Conservation (phyloP, 1,140 invertebrate genomes). For the Wasmannia auropunctata region DNA sequence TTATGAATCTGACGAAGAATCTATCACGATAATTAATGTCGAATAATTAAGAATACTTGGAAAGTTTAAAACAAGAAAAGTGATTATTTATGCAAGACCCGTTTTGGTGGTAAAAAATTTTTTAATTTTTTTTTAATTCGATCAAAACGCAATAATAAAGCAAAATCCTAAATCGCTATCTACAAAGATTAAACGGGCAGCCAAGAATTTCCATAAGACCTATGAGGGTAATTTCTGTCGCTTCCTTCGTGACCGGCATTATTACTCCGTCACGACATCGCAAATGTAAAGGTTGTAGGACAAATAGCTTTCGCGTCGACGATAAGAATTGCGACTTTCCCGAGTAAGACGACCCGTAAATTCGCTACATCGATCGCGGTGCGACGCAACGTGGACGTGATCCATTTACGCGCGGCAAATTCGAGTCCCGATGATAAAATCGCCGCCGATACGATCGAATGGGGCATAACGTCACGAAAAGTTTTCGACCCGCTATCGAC, state of each 20-base stretch:
- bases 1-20: not conserved
- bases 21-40: not conserved
- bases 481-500: slow-evolving; percentile 4
- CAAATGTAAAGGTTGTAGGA: slow-evolving; percentile 59
- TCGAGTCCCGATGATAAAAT: slow-evolving; percentile 39
- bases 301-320: slow-evolving; percentile 60
- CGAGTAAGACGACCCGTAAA: slow-evolving; percentile 48
- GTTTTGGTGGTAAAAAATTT: not conserved
- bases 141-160: slow-evolving; percentile 8
- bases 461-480: slow-evolving; percentile 4
- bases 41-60: too few relatives aligned
- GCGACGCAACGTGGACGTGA: slow-evolving; percentile 11
- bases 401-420: slow-evolving; percentile 46
- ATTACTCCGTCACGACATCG: slow-evolving; percentile 63
- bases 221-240: slow-evolving; percentile 58
- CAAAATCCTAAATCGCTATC: not conserved
- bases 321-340: slow-evolving; percentile 58
- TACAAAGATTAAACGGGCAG: slow-evolving; percentile 33
- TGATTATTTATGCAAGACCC: not conserved
- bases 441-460: slow-evolving; percentile 14
- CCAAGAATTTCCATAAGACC: slow-evolving; percentile 41
- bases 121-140: not conserved
- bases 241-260: slow-evolving; percentile 61
- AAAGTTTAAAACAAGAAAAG: not conserved
- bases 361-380: slow-evolving; percentile 37